Evolutionary conservation across 2,113 vertebrate genomes (phyloP).

Genomic region (Ailuropoda melanoleuca): DNA sequence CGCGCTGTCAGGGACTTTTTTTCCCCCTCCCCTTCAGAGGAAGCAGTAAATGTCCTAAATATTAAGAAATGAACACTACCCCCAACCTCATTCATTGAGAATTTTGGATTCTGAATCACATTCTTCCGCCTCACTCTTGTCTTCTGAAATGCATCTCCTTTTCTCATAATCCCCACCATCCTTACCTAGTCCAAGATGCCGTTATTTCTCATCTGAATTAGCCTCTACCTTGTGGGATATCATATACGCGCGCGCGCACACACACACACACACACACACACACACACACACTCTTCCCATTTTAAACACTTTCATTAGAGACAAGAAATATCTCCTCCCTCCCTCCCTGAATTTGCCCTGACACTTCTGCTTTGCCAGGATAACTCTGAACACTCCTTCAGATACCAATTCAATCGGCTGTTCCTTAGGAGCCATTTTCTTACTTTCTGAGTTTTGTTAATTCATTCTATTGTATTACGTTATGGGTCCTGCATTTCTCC

Average conservation of each 20-base stretch:
- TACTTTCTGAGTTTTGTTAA: background rate
- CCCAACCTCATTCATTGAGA: background rate
- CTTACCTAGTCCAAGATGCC: too few species aligned
- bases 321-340: background rate
- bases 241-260: accelerated
- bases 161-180: background rate
- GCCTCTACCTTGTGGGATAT: background rate
- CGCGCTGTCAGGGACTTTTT: background rate
- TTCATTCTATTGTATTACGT: background rate
- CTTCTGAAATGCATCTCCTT: background rate
- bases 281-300: background rate
- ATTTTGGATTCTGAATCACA: background rate
- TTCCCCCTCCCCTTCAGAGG: background rate
- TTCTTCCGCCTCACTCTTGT: background rate
- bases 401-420: background rate
- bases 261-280: background rate
- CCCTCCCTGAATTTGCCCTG: background rate
- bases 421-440: background rate
- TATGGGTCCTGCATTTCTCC: background rate
- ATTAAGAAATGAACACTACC: background rate
- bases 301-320: background rate
- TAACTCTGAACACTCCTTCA: background rate
- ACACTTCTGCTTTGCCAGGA: background rate
- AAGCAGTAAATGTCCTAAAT: background rate
- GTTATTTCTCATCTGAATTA: background rate